Evolutionary conservation across 2,797 vertebrate genomes (phyloP).

Genomic region (Artibeus jamaicensis): DNA sequence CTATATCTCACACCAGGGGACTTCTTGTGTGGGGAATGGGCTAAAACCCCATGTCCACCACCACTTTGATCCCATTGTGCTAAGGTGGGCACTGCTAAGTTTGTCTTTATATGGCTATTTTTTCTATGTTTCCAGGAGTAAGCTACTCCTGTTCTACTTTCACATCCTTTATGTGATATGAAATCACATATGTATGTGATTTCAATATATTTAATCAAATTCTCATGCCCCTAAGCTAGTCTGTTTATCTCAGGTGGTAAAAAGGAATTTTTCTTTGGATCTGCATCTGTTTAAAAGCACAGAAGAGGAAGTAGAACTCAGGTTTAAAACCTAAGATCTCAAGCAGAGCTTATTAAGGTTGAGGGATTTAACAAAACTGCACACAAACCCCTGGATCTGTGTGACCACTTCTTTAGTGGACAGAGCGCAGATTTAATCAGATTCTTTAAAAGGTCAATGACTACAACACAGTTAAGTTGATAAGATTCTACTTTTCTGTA

Average conservation of each 20-base stretch:
- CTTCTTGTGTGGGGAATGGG: background rate
- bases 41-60: background rate
- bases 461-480: background rate
- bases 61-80: background rate
- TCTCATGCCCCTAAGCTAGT: background rate
- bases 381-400: background rate
- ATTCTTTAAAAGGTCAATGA: background rate
- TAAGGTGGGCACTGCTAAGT: background rate
- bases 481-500: background rate
- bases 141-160: background rate
- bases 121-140: background rate
- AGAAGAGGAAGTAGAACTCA: background rate
- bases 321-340: background rate
- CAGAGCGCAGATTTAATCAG: background rate
- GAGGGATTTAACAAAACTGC: background rate
- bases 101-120: background rate
- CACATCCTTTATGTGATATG: background rate
- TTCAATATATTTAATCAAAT: conserved; percentile 32
- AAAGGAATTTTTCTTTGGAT: background rate
- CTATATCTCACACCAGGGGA: background rate
- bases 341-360: background rate
- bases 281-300: background rate
- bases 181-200: no score
- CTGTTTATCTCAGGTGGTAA: background rate
- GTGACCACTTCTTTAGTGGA: background rate